Conservation (phyloP, 2,797 vertebrate species). For the Luscinia luscinia region DNA sequence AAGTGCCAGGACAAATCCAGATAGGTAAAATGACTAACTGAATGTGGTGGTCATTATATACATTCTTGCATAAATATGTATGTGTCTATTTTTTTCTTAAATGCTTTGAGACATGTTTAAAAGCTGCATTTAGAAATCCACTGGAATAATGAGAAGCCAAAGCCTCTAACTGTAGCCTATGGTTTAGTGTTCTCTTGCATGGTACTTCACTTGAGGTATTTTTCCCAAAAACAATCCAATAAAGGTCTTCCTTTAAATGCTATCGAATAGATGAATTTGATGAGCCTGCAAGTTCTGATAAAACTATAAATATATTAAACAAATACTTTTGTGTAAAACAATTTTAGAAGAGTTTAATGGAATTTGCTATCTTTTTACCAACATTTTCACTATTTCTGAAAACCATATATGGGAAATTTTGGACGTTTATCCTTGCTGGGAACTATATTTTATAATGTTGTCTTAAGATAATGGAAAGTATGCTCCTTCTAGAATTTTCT, state of each 20-base stretch:
- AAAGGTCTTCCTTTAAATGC: background rate
- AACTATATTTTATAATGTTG: background rate
- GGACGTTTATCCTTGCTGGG: background rate
- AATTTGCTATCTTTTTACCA: background rate
- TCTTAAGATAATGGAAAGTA: background rate
- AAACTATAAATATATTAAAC: background rate
- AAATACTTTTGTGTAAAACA: background rate
- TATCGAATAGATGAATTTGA: background rate
- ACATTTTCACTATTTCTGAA: background rate
- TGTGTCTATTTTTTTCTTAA: background rate
- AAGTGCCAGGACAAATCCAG: background rate
- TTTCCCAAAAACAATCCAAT: background rate
- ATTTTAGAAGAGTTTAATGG: background rate
- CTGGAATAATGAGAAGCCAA: background rate
- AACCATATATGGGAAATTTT: background rate
- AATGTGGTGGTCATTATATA: background rate
- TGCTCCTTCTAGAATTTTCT: background rate
- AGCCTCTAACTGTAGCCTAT: background rate
- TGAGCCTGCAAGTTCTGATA: background rate
- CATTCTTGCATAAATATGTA: background rate
- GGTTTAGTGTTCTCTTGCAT: background rate
- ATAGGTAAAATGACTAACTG: background rate
- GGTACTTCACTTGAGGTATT: background rate
- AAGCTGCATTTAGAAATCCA: background rate
- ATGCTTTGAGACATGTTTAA: background rate